Evolutionary conservation across 2,113 vertebrate species (phyloP), one percentile per base, ranked within the genome.

Genomic region (Triplophysa tibetana): DNA sequence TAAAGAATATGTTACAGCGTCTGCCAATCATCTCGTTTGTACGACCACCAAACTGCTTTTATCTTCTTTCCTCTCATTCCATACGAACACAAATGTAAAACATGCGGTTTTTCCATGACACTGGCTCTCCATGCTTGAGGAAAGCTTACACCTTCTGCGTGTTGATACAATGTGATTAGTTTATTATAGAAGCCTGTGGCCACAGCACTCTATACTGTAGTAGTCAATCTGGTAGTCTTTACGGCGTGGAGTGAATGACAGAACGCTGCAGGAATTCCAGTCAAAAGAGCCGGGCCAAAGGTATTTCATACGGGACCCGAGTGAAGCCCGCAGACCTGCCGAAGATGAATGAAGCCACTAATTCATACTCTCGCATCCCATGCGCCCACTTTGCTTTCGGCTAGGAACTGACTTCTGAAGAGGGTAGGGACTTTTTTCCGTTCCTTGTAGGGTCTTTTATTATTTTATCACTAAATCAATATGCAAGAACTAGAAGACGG

Each of bases 131-230:
- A 11, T 83, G 82, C 88, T 81, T 85, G 80, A 83, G 88, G 90
- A 89, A 91, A 92, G 80, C 86, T 78, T 87, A 90, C 89, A 91
- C 89, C 88, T 85, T 8, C 41, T 23, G 81, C 79, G 24, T 91
- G 92, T 92, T 92, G 91, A 93, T 75, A 89, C 84, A 89, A 74
- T 88, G 77, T 91, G 91, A 92, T 93, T 92, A 89, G 91, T 93
- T 93, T 92, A 92, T 92, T 92, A 88, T 91, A 89, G 86, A 86
- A 92, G 85, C 83, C 68, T 7, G 69, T 79, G 82, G 88, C 79
- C 85, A 83, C 83, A 81, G 82, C 83, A 76, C 69, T 80, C 86
- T 83, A 82, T 78, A 88, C 87, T 85, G 84, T 70, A 84, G 88
- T 58, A 54, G 87, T 69, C 81, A 84, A 82, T 78, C 48, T 69